Evolutionary conservation across 2,113 vertebrate genomes (phyloP), one percentile per base, ranked within the genome.

Genomic region (Columba livia): DNA sequence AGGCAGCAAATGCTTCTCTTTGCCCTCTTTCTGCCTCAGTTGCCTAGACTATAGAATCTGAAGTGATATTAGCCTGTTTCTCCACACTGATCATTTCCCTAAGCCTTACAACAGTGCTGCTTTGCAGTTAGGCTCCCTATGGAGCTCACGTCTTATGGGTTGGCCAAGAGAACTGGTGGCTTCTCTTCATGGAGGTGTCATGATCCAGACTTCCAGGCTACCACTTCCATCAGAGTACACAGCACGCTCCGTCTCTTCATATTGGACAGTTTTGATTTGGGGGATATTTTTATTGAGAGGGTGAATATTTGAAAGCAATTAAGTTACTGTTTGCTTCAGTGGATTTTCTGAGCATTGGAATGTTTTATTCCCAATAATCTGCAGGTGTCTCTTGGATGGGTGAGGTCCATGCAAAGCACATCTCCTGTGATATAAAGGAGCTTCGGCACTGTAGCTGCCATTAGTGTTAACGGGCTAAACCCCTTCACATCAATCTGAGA

Each of bases 21-120:
- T 66, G 10, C 29, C 12, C 90, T 9, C 32, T 44, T 64, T 71
- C 61, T 93, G 31, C 16, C 25, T 51, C 48, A 14, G 58, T 13
- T 53, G 42, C 38, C 7, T 47, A 47, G 44, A 19, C 18, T 47
- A 47, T 47, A 47, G 44, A 47, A 47, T 47, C 44, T 7, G 12
- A 72, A 77, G 48, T 3, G 7, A 3, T 6, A 3, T 47, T 20
- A 54, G 15, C 38, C 47, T 6, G 1, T 73, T 85, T 51, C 66
- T 81, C 32, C 5, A 2, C 25, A 13, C 17, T 32, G 26, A 9
- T 29, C 8, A 0, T 31, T 13, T 25, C 44, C 20, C 57, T 19
- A 26, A 3, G 26, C 9, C 26, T 54, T 48, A 3, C 23, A 60
- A 72, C 53, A 82, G 7, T 2, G 1, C 32, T 32, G 0, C 56